Conservation (phyloP, 2,797 vertebrate species). For the Semaprochilodus insignis region DNA sequence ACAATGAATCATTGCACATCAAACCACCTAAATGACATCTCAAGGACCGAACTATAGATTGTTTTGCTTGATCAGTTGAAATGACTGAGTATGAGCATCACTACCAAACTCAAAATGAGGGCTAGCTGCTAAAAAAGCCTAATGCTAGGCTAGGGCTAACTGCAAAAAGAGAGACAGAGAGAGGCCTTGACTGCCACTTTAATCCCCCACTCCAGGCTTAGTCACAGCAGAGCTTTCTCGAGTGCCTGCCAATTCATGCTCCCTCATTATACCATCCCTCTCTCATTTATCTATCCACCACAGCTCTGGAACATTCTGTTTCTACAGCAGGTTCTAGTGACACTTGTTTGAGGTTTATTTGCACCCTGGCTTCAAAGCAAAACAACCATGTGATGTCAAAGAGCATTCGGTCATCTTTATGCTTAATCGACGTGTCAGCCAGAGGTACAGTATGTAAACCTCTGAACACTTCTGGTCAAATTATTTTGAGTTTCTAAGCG, state of each 20-base stretch:
- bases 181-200: slow-evolving; percentile 48
- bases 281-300: slow-evolving; percentile 58
- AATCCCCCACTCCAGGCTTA: slow-evolving; percentile 56
- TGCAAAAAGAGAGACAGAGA: slow-evolving; percentile 14
- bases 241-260: slow-evolving; percentile 63
- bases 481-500: too few relatives aligned
- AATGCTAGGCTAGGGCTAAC: slow-evolving; percentile 33
- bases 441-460: background rate
- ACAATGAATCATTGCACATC: too few relatives aligned
- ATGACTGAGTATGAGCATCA: too few relatives aligned
- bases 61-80: too few relatives aligned
- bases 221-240: slow-evolving; percentile 60
- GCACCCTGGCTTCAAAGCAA: slow-evolving; percentile 41
- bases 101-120: slow-evolving; percentile 1
- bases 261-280: slow-evolving; percentile 59
- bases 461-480: too few relatives aligned
- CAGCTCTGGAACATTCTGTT: slow-evolving; percentile 42
- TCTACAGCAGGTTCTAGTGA: slow-evolving; percentile 48
- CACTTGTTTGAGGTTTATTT: slow-evolving; percentile 55
- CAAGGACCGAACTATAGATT: too few relatives aligned
- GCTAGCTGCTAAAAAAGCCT: slow-evolving; percentile 6
- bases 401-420: slow-evolving; percentile 41
- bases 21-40: too few relatives aligned
- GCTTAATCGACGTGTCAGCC: slow-evolving; percentile 31
- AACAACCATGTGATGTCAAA: slow-evolving; percentile 27